Evolutionary conservation across 2,113 vertebrate genomes (phyloP), one percentile per base, ranked within the genome.

Genomic region (Parus major): DNA sequence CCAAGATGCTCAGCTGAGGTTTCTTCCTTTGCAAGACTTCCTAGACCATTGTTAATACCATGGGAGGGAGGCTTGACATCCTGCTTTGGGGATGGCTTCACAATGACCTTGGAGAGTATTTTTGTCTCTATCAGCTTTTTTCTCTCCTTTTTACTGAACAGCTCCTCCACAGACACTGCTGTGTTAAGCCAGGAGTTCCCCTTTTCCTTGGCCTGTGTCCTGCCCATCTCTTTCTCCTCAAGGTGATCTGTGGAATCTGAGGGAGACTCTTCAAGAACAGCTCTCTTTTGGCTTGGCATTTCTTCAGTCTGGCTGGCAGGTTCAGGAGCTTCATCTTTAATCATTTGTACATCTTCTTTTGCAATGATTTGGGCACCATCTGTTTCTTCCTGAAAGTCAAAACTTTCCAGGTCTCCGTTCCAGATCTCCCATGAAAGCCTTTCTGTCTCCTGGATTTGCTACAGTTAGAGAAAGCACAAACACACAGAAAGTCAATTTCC

Each of bases 101-200:
- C 33, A 27, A 72, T 41, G n/a, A 92, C 24, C 91, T 97, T 98
- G 41, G 89, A 94, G 52, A 98, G 96, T 31, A 98, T 92, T 59
- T 97, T 94, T 56, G 93, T 97, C 87, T 98, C 88, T 22, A 97
- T 97, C 86, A 97, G 86, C 44, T 82, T 95, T 53, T 64, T 97
- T 44, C 96, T 96, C 78, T 98, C 97, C 56, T 82, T 78, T 33
- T 64, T 49, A 56, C 78, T 95, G 82, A 6, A 52, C 35, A 88
- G 57, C 27, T 24, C 49, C 46, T 85, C 33, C 23, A 16, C 5
- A 66, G 61, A 29, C 14, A 9, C 29, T 22, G 52, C 24, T 24
- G 20, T 6, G 29, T 63, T 78, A 31, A 65, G 2, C 3, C 70
- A 61, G 4, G 23, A 68, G 56, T 25, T 22, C 19, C 28, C 84